A percentile compares a stretch with the other conserved stretches of the same genome.
phyloP scores from a whole-genome alignment of 2,797 vertebrate genomes.

The Anas acuta region DNA sequence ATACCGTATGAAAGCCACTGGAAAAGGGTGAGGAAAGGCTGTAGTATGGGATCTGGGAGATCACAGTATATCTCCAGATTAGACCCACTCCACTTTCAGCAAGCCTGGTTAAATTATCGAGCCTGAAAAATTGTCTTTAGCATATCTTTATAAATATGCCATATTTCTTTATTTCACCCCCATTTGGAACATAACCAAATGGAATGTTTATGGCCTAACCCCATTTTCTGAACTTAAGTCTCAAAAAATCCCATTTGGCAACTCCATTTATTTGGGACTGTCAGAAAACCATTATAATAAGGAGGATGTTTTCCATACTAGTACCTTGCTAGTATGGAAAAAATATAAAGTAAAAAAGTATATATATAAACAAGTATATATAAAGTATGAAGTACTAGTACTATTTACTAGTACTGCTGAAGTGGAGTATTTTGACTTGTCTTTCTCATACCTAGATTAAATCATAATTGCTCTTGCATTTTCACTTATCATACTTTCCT shows the following conservation, averaged over 20 bases:
- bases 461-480: neutral
- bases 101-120: neutral
- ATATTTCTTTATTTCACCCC: neutral
- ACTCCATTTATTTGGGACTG: neutral
- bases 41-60: neutral
- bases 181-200: neutral
- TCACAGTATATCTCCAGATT: neutral
- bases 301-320: neutral
- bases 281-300: neutral
- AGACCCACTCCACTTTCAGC: neutral
- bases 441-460: neutral
- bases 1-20: neutral
- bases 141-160: neutral
- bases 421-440: neutral
- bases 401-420: neutral
- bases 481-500: constrained; percentile 4
- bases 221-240: neutral
- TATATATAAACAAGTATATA: no score
- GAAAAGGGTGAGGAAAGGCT: neutral
- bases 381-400: no score
- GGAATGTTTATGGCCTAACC: neutral
- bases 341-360: no score
- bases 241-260: neutral
- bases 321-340: neutral
- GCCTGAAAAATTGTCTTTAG: neutral